Base-by-base conservation (phyloP, 2,797 vertebrate genomes). In the Gambusia yucatana region DNA sequence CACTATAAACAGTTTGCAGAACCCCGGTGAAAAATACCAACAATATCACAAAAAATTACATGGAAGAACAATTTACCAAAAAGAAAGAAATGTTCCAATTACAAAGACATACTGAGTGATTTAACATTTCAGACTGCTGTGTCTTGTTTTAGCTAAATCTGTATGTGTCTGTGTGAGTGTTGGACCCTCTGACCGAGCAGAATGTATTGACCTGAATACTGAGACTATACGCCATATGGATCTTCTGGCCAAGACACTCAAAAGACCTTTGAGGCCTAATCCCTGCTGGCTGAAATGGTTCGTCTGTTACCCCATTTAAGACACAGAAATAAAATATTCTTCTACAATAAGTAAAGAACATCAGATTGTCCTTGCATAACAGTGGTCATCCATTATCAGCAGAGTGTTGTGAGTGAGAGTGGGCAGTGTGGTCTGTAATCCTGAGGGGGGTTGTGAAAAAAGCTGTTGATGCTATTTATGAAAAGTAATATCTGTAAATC, bases 351-450 rank as follows among this genome's bases (percentile, higher is more conserved):
- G 39, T 17, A 41, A 55, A 83, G 63, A 80, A 67, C 50, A 70
- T 86, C 75, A 75, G 93, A 94, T 94, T 94, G 93, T 93, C 89
- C 33, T 92, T 93, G 92, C 93, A 88, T 88, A 92, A 84, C 78
- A 82, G 78, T 89, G 84, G 84, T 90, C 83, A 85, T 84, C 77
- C 77, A 75, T 78, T 75, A 72, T 67, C 79, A 73, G 48, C 10
- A 22, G 55, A 41, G 20, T 41, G n/a, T 72, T 81, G 73, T 69
- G 36, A 30, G 63, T 86, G 73, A 43, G 0, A 85, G 73, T 14
- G 55, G 87, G 87, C 87, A 91, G 89, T 89, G 69, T 86, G 43
- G 2, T 87, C 52, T 83, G 59, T 88, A 73, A 81, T 82, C 90
- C 90, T 93, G 93, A 92, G 91, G 83, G 81, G 72, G 43, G 39